Evolutionary conservation across 2,113 vertebrate species (phyloP).

Genomic region (Lagopus muta): DNA sequence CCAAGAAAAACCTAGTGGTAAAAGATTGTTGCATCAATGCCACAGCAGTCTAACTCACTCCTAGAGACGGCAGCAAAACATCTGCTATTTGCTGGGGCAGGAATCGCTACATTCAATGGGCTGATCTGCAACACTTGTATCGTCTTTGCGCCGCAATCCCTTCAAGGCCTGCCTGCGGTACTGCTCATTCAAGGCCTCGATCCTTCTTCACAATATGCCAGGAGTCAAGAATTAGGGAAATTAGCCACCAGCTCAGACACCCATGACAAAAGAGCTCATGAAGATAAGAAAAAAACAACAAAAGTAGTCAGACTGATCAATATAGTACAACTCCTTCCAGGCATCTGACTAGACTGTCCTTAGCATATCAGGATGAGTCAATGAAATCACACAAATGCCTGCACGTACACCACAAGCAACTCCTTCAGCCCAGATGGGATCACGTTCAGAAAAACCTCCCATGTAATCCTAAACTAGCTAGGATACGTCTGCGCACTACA

Average conservation of each 20-base stretch:
- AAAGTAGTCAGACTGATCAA: background rate
- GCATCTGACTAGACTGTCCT: background rate
- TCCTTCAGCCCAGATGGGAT: slow-evolving; percentile 28
- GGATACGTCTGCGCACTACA: background rate
- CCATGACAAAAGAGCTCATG: background rate
- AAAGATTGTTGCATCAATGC: background rate
- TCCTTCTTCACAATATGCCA: background rate
- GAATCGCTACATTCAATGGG: background rate
- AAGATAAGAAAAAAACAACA: background rate
- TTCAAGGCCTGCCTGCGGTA: background rate
- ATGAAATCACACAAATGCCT: background rate
- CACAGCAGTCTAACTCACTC: background rate
- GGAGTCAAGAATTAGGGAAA: background rate
- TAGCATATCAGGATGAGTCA: background rate
- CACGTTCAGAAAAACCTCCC: slow-evolving; percentile 29
- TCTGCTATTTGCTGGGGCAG: background rate
- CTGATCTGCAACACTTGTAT: background rate
- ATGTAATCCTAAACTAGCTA: slow-evolving; percentile 20
- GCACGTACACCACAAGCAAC: slow-evolving; percentile 1
- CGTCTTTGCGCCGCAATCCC: background rate
- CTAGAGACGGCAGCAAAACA: background rate
- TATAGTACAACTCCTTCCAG: background rate
- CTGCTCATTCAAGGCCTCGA: background rate
- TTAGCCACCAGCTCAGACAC: background rate
- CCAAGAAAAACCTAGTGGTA: background rate